Base-by-base conservation (phyloP, 2,888 invertebrate species). In the Nomada goodeniana region DNA sequence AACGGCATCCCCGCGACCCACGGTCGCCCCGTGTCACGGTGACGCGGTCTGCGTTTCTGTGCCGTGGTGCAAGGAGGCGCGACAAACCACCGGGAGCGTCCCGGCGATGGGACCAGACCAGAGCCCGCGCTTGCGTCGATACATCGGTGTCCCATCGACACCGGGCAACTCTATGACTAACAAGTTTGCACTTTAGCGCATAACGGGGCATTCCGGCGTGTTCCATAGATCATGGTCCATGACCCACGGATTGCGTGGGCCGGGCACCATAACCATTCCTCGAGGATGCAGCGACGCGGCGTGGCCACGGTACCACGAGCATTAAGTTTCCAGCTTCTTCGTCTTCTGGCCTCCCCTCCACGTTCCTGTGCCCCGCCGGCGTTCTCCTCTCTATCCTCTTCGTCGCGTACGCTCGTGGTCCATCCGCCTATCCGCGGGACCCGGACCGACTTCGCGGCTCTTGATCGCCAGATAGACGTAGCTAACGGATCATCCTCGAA, bases 111-210 rank as follows among this genome's bases (percentile, higher is more conserved):
- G 63, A 20, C 20, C 11, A 64, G 15, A 60, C 5, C n/a, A 76
- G 72, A 55, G 61, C 68, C 20, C 26, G 55, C 59, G 55, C 64
- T 26, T 29, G 65, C 69, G 63, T 64, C 73, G 81, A 70, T 71
- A 59, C 82, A 75, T 13, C 84, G 80, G 85, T 88, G 88, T 88
- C 88, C 88, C 87, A 88, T 88, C 84, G 88, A 87, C 88, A 86
- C 86, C 86, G 87, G 83, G 82, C 78, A 83, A 87, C 88, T 89
- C 91, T 91, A 92, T 93, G 93, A 93, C 93, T 93, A 93, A 93
- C 93, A 93, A 93, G 93, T 93, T 93, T 93, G 92, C 93, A 93
- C 93, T 92, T 93, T 93, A 92, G 90, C 92, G 92, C 89, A 92
- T 93, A 93, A 93, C 93, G 93, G 93, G 89, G 89, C 87, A 90